Percentiles rank a stretch among this genome's conserved stretches.
phyloP scores from a whole-genome alignment of 2,113 vertebrate genomes.

The Platanista minor region DNA sequence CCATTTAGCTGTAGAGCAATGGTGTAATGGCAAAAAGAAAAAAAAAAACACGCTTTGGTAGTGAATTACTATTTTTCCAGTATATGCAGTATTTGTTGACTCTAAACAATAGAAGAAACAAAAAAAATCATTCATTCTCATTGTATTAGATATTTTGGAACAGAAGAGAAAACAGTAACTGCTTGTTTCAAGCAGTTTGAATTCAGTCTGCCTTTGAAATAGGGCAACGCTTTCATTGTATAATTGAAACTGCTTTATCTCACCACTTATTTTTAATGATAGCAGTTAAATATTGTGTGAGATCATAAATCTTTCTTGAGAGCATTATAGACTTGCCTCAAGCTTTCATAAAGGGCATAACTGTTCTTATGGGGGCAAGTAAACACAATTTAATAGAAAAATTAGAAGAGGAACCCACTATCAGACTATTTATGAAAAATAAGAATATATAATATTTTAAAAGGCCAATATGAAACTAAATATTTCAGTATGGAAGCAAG shows the following conservation, averaged over 20 bases:
- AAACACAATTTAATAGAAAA: conserved; percentile 51
- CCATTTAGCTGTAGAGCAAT: background rate
- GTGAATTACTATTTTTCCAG: conserved; percentile 23
- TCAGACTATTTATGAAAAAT: background rate
- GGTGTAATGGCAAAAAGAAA: background rate
- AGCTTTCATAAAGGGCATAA: conserved; percentile 38
- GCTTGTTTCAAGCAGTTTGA: conserved; percentile 45
- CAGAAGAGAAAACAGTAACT: conserved; percentile 12
- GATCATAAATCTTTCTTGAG: conserved; percentile 43
- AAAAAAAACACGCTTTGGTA: background rate
- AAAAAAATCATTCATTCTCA: background rate
- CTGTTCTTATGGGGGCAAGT: conserved; percentile 6
- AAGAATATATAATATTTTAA: conserved; percentile 5
- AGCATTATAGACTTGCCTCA: background rate
- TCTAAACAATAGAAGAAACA: conserved; percentile 26
- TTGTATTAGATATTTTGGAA: conserved; percentile 35
- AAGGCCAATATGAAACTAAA: background rate
- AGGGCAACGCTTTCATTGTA: background rate
- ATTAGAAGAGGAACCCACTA: background rate
- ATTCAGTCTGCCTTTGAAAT: conserved; percentile 45
- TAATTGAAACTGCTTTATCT: conserved; percentile 53
- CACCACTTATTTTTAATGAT: conserved; percentile 56
- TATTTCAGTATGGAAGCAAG: background rate
- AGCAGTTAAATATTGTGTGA: conserved; percentile 40
- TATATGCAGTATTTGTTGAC: conserved; percentile 35